Base-by-base conservation (phyloP, 2,888 invertebrate species). In the Drosophila quasianomalipes region DNA sequence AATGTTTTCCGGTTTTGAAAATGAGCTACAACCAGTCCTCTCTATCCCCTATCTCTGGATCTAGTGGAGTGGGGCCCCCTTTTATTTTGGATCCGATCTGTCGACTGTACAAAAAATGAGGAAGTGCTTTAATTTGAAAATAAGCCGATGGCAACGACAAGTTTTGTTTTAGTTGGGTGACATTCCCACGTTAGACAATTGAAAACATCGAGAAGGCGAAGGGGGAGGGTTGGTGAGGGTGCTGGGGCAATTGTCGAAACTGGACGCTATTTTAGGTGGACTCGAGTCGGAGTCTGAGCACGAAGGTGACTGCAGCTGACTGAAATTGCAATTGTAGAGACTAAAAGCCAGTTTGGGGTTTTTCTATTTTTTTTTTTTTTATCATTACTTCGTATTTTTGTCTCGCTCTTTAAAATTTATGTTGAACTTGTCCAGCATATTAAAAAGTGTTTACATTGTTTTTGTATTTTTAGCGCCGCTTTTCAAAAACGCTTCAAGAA, bases 111-210 rank as follows among this genome's bases (percentile, higher is more conserved):
- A 72, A 72, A 82, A 73, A 82, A 73, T 68, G 78, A 82, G 81
- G 81, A 82, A 82, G 53, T 70, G 75, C 80, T 82, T 82, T 82
- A 82, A 82, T 82, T 82, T 78, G 28, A 70, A 77, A 80, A 70
- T 70, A 61, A 51, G 70, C 70, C 74, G 62, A 67, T 74, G 73
- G 68, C 74, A 58, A 52, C 71, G 53, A 70, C 74, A 22, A 67
- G 61, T 67, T 58, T 31, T 5, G 26, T 62, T 57, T 60, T 16
- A 59, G 33, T 65, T 51, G 47, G 55, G 65, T 59, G 64, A 70
- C 74, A 64, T 80, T 80, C 80, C 80, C 80, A 80, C 77, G 69
- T 54, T 62, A 64, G 60, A 71, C 80, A 80, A 78, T 80, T 80
- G 70, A 69, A 64, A 74, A 37, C 26, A 64, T 69, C 44, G 64